Evolutionary conservation across 1,140 invertebrate species (phyloP).

Genomic region (Latrodectus geometricus): DNA sequence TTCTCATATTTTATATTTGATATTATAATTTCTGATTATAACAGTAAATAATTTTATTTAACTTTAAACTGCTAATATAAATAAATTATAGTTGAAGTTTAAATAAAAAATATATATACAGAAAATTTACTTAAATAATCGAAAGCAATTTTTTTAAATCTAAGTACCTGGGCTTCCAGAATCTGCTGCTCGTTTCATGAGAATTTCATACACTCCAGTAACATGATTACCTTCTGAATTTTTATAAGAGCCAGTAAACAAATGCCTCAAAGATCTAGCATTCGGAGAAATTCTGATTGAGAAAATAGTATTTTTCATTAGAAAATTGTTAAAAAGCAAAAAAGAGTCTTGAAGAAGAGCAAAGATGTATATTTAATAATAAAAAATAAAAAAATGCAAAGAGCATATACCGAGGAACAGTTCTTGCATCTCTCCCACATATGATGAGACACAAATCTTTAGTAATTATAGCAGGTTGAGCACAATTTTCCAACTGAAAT

Average conservation of each 20-base stretch:
- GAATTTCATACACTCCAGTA: slow-evolving; percentile 95
- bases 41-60: no score
- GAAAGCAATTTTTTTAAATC: neutral
- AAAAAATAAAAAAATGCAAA: neutral
- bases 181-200: slow-evolving; percentile 87
- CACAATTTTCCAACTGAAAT: slow-evolving; percentile 92
- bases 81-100: no score
- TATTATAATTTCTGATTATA: no score
- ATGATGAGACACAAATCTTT: slow-evolving; percentile 98
- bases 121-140: neutral
- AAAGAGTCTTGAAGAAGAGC: no score
- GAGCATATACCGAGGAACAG: slow-evolving; percentile 72
- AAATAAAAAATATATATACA: no score
- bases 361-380: no score
- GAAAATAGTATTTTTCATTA: neutral
- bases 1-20: no score
- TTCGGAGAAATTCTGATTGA: slow-evolving; percentile 62
- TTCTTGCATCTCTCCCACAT: slow-evolving; percentile 94
- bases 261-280: slow-evolving; percentile 86
- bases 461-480: slow-evolving; percentile 95
- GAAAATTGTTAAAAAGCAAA: neutral
- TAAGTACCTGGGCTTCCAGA: slow-evolving; percentile 81
- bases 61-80: no score
- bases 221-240: slow-evolving; percentile 93
- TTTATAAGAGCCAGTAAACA: slow-evolving; percentile 89